Conservation (phyloP, 2,113 vertebrate genomes). For the Phoenicopterus ruber region DNA sequence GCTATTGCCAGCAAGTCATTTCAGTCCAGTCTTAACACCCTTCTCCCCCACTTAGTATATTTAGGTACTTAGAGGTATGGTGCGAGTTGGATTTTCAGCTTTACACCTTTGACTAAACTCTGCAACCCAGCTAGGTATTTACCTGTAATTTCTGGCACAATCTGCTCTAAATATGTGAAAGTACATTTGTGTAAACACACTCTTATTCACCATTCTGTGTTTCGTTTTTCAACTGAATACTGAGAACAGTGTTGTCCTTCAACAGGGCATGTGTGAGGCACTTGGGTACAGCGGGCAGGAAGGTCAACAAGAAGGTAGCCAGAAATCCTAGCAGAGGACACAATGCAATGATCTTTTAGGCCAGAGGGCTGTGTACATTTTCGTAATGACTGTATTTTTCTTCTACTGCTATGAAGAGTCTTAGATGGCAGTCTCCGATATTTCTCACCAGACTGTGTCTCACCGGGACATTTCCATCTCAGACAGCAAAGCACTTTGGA, state of each 20-base stretch:
- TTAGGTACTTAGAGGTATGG: background rate
- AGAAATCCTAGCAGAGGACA: background rate
- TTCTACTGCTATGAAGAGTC: background rate
- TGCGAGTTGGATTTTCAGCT: background rate
- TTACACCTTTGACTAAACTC: background rate
- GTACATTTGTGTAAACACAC: background rate
- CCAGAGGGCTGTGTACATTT: background rate
- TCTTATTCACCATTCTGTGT: background rate
- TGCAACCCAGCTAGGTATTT: background rate
- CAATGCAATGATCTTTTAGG: background rate
- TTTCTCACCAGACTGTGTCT: background rate
- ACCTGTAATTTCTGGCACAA: background rate
- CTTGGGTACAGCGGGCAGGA: background rate
- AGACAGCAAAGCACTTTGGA: background rate
- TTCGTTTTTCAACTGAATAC: background rate
- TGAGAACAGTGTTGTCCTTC: background rate
- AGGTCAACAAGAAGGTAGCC: background rate
- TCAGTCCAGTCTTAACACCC: background rate
- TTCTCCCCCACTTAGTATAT: background rate
- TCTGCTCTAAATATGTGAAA: background rate
- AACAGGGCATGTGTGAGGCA: background rate
- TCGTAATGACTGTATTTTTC: background rate
- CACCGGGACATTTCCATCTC: background rate
- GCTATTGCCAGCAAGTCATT: background rate
- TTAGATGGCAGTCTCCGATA: background rate